Conservation (phyloP, 2,888 invertebrate species). For the Trissolcus japonicus region DNA sequence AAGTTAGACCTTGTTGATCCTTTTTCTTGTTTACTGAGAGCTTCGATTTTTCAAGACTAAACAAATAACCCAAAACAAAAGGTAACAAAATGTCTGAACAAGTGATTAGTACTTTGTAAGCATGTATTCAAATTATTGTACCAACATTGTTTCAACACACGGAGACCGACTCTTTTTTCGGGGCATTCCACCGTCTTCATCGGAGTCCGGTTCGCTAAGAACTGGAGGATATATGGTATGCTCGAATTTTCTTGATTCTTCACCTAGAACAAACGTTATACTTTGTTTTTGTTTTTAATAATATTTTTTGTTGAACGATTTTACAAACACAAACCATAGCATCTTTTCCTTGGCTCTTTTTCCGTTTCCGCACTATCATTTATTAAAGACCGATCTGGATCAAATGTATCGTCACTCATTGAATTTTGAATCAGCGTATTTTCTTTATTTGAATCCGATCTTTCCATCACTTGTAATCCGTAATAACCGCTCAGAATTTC, state of each 20-base stretch:
- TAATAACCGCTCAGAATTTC: slow-evolving; percentile 66
- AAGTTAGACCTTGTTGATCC: slow-evolving; percentile 6
- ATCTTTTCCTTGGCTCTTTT: background rate
- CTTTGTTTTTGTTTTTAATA: too few relatives aligned
- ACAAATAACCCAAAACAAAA: background rate
- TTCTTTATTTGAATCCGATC: slow-evolving; percentile 34
- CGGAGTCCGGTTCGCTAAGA: slow-evolving; percentile 68
- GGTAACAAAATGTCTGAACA: background rate
- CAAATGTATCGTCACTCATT: slow-evolving; percentile 2
- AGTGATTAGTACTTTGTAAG: background rate
- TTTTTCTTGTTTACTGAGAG: background rate
- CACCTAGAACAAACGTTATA: slow-evolving; percentile 6
- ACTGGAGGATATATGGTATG: slow-evolving; percentile 17
- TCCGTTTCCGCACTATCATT: slow-evolving; percentile 3
- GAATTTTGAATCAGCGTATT: slow-evolving; percentile 35
- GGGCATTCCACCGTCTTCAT: slow-evolving; percentile 46
- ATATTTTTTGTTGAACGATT: too few relatives aligned
- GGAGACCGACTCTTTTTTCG: slow-evolving; percentile 38
- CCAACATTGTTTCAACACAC: slow-evolving; percentile 28
- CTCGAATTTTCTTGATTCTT: slow-evolving; percentile 17
- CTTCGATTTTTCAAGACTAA: background rate
- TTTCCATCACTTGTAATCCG: slow-evolving; percentile 58
- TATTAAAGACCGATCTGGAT: too few relatives aligned
- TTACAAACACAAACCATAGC: too few relatives aligned
- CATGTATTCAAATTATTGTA: slow-evolving; percentile 9